phyloP scores from a whole-genome alignment of 2,113 vertebrate genomes.

The Osmerus eperlanus region DNA sequence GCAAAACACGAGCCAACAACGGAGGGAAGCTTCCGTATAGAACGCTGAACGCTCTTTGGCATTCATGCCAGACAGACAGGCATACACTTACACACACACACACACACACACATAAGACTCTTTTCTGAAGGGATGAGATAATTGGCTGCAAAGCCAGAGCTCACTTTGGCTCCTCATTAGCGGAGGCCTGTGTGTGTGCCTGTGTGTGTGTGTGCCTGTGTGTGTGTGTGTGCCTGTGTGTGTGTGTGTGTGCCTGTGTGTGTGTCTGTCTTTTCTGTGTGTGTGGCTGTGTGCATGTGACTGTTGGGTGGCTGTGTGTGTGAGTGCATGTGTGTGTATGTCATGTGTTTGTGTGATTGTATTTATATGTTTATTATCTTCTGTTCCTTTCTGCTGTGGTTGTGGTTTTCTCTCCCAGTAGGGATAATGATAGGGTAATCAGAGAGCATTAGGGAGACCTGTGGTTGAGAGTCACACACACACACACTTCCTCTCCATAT shows the following conservation, averaged over 20 bases:
- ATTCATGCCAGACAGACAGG: background rate
- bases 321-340: background rate
- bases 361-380: no score
- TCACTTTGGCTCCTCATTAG: background rate
- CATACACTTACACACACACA: background rate
- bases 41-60: background rate
- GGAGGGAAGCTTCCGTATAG: background rate
- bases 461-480: background rate
- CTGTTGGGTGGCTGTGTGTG: background rate
- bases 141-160: background rate
- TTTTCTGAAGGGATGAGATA: background rate
- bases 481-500: background rate
- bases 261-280: slow-evolving; percentile 6
- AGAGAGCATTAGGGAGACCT: background rate
- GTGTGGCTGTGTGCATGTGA: background rate
- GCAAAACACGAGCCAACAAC: no score
- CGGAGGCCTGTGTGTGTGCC: slow-evolving; percentile 7
- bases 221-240: background rate
- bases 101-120: background rate
- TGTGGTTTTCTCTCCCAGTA: slow-evolving; percentile 13
- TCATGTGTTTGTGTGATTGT: no score
- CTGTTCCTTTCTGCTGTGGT: background rate
- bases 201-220: slow-evolving; percentile 14
- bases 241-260: background rate
- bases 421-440: background rate